These are phyloP conservation scores for Dreissena polymorpha DNA, from an alignment of 1,140 invertebrate species.

Conservation along the genomic window DNA sequence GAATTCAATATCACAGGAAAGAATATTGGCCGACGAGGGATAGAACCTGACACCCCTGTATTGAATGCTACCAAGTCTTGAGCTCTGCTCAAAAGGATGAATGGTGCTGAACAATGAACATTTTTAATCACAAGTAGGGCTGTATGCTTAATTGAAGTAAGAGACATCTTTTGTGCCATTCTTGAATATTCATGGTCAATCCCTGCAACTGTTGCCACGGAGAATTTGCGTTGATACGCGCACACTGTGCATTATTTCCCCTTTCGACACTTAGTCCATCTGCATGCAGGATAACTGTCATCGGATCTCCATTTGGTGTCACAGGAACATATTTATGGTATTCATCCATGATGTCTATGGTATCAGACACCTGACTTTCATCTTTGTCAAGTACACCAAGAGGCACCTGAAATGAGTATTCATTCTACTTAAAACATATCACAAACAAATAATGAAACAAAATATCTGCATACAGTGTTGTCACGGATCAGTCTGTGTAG, in stretches of 20 bases:
- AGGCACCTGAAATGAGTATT: constrained; percentile 24
- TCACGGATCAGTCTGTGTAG: no score
- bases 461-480: no score
- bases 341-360: constrained; percentile 40
- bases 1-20: no score
- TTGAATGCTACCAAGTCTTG: no score
- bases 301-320: constrained; percentile 17
- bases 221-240: constrained; percentile 16
- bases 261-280: constrained; percentile 53
- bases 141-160: constrained; percentile 14
- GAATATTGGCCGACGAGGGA: no score
- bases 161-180: constrained; percentile 29
- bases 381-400: constrained; percentile 34
- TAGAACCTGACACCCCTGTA: no score
- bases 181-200: constrained; percentile 12
- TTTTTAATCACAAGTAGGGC: no score
- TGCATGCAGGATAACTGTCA: constrained; percentile 18
- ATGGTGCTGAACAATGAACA: no score
- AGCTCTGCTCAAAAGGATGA: no score
- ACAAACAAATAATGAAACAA: no score
- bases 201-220: constrained; percentile 3
- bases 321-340: constrained; percentile 28
- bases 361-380: constrained; percentile 19
- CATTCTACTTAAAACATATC: no score
- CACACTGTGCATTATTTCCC: constrained; percentile 42